Conservation (phyloP, 2,113 vertebrate species). For the Perca fluviatilis region DNA sequence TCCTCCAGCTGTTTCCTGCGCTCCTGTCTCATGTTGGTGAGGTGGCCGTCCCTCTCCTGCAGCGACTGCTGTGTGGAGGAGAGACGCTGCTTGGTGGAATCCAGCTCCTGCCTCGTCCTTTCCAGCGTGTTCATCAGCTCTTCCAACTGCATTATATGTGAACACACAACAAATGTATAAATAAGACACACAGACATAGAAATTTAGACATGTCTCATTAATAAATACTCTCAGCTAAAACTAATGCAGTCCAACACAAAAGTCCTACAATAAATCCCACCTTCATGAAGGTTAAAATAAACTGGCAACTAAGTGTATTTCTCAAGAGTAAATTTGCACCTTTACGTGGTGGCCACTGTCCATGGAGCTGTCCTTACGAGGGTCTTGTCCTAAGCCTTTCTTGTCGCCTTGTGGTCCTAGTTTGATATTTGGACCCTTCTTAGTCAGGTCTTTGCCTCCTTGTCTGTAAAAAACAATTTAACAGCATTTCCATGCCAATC, state of each 20-base stretch:
- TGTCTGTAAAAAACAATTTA: slow-evolving; percentile 73
- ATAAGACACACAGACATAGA: slow-evolving; percentile 11
- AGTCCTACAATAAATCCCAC: neutral
- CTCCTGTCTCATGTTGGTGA: slow-evolving; percentile 96
- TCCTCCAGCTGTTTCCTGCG: slow-evolving; percentile 97
- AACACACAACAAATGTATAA: slow-evolving; percentile 6
- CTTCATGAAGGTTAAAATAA: neutral
- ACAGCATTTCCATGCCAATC: neutral
- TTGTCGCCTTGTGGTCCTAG: slow-evolving; percentile 94
- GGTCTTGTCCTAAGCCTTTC: slow-evolving; percentile 88
- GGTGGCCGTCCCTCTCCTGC: slow-evolving; percentile 93
- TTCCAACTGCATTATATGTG: slow-evolving; percentile 86
- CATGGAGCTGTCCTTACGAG: slow-evolving; percentile 82
- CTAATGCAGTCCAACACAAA: neutral
- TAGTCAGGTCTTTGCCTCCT: slow-evolving; percentile 90
- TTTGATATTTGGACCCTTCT: slow-evolving; percentile 95
- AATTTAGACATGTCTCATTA: neutral
- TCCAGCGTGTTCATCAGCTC: slow-evolving; percentile 95
- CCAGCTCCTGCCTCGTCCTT: slow-evolving; percentile 96
- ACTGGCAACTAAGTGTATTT: neutral
- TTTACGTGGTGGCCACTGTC: slow-evolving; percentile 80
- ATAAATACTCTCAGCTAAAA: neutral
- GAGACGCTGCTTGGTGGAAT: slow-evolving; percentile 96
- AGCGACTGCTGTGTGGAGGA: slow-evolving; percentile 97
- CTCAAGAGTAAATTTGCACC: slow-evolving; percentile 46